These are phyloP conservation scores for Triplophysa siluroides DNA, from an alignment of 2,113 vertebrate genomes.

Conservation along the genomic window DNA sequence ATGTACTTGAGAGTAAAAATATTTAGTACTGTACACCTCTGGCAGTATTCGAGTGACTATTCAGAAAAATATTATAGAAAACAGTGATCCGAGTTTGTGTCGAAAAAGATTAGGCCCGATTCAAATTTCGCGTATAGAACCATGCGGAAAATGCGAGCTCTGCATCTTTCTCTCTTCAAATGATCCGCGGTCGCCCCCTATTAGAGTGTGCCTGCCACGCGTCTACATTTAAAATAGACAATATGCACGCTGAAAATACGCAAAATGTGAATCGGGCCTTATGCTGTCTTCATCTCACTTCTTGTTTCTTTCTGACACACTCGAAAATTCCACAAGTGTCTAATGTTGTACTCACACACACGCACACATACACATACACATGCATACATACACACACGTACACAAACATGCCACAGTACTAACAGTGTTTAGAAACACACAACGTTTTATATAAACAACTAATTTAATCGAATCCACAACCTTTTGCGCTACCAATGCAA, in stretches of 20 bases:
- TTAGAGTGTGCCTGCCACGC: too few species aligned
- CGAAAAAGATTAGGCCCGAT: background rate
- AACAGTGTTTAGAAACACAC: background rate
- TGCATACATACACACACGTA: background rate
- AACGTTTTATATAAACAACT: too few species aligned
- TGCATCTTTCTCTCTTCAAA: too few species aligned
- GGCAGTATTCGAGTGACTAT: too few species aligned
- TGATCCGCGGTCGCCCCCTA: too few species aligned
- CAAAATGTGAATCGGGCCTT: background rate
- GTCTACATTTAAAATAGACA: too few species aligned
- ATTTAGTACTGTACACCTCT: too few species aligned
- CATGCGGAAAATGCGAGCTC: too few species aligned
- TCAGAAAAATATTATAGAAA: background rate
- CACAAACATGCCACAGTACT: slow-evolving; percentile 1
- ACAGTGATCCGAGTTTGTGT: slow-evolving; percentile 22
- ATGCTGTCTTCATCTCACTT: slow-evolving; percentile 59
- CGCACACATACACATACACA: background rate
- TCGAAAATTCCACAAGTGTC: slow-evolving; percentile 68
- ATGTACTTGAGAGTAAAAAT: too few species aligned
- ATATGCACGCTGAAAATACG: too few species aligned
- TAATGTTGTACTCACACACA: slow-evolving; percentile 55
- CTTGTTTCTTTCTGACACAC: slow-evolving; percentile 59
- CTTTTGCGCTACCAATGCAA: background rate
- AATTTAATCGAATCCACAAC: too few species aligned
- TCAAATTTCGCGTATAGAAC: too few species aligned